Evolutionary conservation across 2,113 vertebrate genomes (phyloP).

Genomic region (Amphiprion percula): DNA sequence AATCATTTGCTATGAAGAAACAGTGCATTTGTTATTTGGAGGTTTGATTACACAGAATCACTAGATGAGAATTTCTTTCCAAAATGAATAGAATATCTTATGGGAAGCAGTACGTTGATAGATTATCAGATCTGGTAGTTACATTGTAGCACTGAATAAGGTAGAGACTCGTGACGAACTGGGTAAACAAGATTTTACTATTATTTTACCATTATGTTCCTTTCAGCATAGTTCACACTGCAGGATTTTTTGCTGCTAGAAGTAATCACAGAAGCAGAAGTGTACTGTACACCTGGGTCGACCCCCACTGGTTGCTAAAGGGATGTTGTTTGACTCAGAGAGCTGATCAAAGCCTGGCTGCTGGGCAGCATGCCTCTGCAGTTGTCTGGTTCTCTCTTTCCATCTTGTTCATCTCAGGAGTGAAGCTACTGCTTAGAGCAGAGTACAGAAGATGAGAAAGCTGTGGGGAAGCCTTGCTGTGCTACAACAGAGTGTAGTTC

Average conservation of each 20-base stretch:
- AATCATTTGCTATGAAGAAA: slow-evolving; percentile 4
- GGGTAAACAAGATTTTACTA: not conserved
- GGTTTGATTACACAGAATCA: not conserved
- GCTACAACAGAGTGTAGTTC: slow-evolving; percentile 9
- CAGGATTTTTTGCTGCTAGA: slow-evolving; percentile 16
- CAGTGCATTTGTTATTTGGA: not conserved
- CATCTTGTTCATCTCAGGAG: slow-evolving; percentile 55
- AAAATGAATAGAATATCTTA: not conserved
- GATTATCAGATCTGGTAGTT: not conserved
- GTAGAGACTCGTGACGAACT: not conserved
- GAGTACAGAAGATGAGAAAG: slow-evolving; percentile 53
- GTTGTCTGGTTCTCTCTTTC: slow-evolving; percentile 49
- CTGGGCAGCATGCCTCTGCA: slow-evolving; percentile 58
- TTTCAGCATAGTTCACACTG: not conserved
- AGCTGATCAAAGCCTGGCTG: slow-evolving; percentile 70
- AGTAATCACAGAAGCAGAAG: slow-evolving; percentile 2
- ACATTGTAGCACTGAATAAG: not conserved
- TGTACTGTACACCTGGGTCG: slow-evolving; percentile 20
- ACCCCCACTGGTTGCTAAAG: slow-evolving; percentile 40
- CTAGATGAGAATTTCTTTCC: not conserved
- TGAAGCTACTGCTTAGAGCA: slow-evolving; percentile 42
- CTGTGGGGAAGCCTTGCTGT: slow-evolving; percentile 26
- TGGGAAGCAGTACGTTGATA: too few species aligned
- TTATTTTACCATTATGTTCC: not conserved
- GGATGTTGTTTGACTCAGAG: slow-evolving; percentile 57